Evolutionary conservation across 1,140 invertebrate species (phyloP).

Genomic region (Drosophila ironensis): DNA sequence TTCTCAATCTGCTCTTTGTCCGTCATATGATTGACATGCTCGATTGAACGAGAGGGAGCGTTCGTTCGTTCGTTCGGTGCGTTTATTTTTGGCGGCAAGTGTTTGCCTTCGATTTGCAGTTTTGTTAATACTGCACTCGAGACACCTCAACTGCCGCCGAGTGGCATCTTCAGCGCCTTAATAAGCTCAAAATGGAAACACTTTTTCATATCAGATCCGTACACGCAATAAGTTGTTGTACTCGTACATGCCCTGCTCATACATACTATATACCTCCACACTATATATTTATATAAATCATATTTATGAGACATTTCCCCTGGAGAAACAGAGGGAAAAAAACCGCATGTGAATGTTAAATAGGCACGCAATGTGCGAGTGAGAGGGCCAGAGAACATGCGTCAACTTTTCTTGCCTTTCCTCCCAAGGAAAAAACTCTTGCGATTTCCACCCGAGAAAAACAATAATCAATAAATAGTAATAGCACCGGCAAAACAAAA

Average conservation of each 20-base stretch:
- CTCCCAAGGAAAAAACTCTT: too few relatives aligned
- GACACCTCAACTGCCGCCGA: conserved; percentile 11
- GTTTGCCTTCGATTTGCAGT: conserved; percentile 40
- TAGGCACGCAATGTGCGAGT: conserved; percentile 43
- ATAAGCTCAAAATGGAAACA: conserved; percentile 8
- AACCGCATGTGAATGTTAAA: conserved; percentile 36
- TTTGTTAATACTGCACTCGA: conserved; percentile 48
- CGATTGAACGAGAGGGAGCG: conserved; percentile 33
- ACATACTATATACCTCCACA: too few relatives aligned
- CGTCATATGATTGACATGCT: conserved; percentile 46
- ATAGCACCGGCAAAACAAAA: background rate
- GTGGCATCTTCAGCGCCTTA: conserved; percentile 6
- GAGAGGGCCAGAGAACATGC: conserved; percentile 15
- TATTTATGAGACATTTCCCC: conserved; percentile 48
- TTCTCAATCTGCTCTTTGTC: conserved; percentile 41
- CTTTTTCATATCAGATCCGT: conserved; percentile 24
- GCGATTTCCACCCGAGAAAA: conserved; percentile 3
- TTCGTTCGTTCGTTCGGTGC: too few relatives aligned
- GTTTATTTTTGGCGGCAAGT: conserved; percentile 45
- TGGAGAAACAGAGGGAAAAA: conserved; percentile 15
- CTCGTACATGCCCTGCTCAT: background rate
- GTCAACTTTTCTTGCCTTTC: conserved; percentile 26
- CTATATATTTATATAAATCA: conserved; percentile 23
- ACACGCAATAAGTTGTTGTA: conserved; percentile 22
- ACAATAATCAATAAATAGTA: conserved; percentile 40